Conservation (phyloP, 2,888 invertebrate species). For the Melinaea menophilus region DNA sequence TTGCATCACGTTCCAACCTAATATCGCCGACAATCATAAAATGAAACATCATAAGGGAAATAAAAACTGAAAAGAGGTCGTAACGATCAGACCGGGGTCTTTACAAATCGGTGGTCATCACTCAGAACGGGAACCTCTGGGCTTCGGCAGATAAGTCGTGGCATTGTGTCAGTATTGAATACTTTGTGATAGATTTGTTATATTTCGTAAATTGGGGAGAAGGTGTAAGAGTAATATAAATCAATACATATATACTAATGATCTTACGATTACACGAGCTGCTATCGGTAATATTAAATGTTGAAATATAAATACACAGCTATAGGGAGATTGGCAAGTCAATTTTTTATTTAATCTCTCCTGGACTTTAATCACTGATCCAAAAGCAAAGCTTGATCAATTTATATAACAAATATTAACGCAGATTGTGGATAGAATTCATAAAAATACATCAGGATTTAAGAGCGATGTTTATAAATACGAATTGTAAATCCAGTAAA, state of each 20-base stretch:
- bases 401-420: slow-evolving; percentile 63
- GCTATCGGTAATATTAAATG: not conserved
- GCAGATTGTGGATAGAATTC: slow-evolving; percentile 46
- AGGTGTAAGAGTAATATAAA: not conserved
- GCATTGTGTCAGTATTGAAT: slow-evolving; percentile 65
- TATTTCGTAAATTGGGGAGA: not conserved
- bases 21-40: slow-evolving; percentile 70
- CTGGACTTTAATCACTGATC: slow-evolving; percentile 39
- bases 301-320: not conserved
- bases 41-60: slow-evolving; percentile 73
- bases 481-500: slow-evolving; percentile 46
- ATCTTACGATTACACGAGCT: not conserved
- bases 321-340: not conserved
- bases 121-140: slow-evolving; percentile 62
- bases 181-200: slow-evolving; percentile 45
- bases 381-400: slow-evolving; percentile 40
- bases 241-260: not conserved
- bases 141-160: slow-evolving; percentile 63
- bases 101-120: slow-evolving; percentile 75
- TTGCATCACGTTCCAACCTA: slow-evolving; percentile 56
- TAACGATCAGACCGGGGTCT: slow-evolving; percentile 65
- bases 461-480: slow-evolving; percentile 61
- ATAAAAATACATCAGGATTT: slow-evolving; percentile 63
- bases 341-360: slow-evolving; percentile 7
- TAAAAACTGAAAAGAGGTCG: slow-evolving; percentile 72